Percentiles rank a stretch among this genome's conserved stretches.
These are phyloP conservation scores for Girardinus metallicus DNA, from an alignment of 2,797 vertebrate species.

Conservation along the genomic window DNA sequence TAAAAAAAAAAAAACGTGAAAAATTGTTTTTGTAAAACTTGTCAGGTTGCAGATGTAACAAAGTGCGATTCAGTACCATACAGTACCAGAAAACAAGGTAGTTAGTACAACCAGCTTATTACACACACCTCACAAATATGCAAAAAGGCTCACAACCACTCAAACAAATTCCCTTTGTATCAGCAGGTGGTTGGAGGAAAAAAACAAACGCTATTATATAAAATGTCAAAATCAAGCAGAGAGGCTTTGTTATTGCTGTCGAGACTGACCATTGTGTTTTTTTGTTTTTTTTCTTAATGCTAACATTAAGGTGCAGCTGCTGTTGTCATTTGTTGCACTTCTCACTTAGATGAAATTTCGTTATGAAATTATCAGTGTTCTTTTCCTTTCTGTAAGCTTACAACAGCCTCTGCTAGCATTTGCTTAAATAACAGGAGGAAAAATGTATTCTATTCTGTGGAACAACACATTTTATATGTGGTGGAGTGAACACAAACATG, in stretches of 20 bases:
- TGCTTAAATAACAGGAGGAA: neutral
- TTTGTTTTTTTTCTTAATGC: neutral
- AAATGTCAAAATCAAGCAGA: neutral
- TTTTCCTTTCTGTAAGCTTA: neutral
- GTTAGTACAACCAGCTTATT: neutral
- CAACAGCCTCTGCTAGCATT: neutral
- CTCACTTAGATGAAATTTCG: neutral
- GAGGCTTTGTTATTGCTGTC: neutral
- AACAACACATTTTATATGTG: neutral
- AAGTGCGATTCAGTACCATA: neutral
- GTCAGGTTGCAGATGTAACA: neutral
- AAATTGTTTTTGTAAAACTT: neutral
- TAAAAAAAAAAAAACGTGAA: neutral
- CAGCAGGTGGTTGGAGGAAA: neutral
- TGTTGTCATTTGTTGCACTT: neutral
- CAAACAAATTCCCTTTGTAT: neutral
- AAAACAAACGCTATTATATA: neutral
- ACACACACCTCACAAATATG: neutral
- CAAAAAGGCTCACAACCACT: neutral
- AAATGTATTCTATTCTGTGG: neutral
- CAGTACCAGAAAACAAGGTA: neutral
- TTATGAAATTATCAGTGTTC: neutral
- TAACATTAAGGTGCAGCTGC: neutral
- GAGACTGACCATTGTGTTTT: neutral
- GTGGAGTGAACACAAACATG: neutral